phyloP scores from a whole-genome alignment of 92 coral and sea anemone species.

The Palythoa caribaeorum region DNA sequence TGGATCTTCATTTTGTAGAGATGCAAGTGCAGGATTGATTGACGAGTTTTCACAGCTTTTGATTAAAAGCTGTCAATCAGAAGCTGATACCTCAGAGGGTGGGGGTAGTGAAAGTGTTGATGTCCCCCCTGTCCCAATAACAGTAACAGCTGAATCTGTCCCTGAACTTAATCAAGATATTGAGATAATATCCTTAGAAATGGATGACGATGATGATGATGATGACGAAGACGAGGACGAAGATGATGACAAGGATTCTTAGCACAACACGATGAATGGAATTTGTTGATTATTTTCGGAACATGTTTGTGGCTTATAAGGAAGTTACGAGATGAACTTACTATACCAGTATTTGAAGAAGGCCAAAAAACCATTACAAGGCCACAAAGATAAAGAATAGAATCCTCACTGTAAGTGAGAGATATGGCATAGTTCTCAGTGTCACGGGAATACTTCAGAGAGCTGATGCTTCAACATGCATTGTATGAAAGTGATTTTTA shows the following conservation, averaged over 20 bases:
- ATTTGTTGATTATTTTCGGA: not conserved
- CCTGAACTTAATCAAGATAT: slow-evolving; percentile 83
- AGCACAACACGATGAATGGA: slow-evolving; percentile 35
- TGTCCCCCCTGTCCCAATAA: slow-evolving; percentile 51
- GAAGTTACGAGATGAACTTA: not conserved
- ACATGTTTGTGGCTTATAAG: not conserved
- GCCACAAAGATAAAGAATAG: not conserved
- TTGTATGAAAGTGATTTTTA: not conserved
- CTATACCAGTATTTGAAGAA: not conserved
- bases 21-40: slow-evolving; percentile 48
- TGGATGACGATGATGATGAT: slow-evolving; percentile 67
- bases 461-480: not conserved
- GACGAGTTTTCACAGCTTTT: slow-evolving; percentile 75
- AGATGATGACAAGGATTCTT: slow-evolving; percentile 84
- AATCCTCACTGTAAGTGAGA: not conserved
- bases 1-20: slow-evolving; percentile 7
- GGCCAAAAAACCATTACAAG: not conserved
- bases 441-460: not conserved
- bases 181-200: slow-evolving; percentile 84
- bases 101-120: slow-evolving; percentile 55
- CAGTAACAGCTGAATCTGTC: slow-evolving; percentile 47
- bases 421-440: not conserved
- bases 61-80: slow-evolving; percentile 41
- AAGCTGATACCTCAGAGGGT: slow-evolving; percentile 46
- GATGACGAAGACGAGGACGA: slow-evolving; percentile 83